Evolutionary conservation across 2,797 vertebrate species (phyloP), one percentile per base, ranked within the genome.

Genomic region (Epinephelus awoara): DNA sequence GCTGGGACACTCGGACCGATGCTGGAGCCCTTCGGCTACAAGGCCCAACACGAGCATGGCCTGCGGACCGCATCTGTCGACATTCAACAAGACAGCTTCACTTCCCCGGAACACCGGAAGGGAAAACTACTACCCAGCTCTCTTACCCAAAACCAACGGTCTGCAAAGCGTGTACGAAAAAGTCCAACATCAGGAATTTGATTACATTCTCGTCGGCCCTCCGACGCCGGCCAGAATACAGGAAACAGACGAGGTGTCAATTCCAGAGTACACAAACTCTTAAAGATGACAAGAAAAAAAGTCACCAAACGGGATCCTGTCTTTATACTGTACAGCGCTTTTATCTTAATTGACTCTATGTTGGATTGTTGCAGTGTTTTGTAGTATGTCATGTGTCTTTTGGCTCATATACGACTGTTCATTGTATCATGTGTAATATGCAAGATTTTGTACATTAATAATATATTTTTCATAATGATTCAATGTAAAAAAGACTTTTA

Each of bases 151-250:
- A 94, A 96, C 96, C 21, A 96, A 95, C 2, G 97, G 93, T 7
- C 94, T 99, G 63, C 97, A 98, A 89, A 98, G 97, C 0, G 97
- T 98, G 55, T 97, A 98, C 0, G 98, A 99, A 93, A 97, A 97
- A 89, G 97, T 97, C 58, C 94, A 97, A 75, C 97, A 98, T 91
- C 96, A 97, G 83, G 97, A 98, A 87, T 98, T 97, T 77, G 98
- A 99, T 79, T 97, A 97, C 80, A 97, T 97, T 0, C 94, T 99
- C 2, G 96, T 98, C 2, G 97, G 97, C 47, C 97, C 98, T 0
- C 96, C 96, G 0, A 97, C 96, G 19, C 96, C 98, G 0, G 97
- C 96, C 34, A 95, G 97, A 85, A 97, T 98, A 92, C 97, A 96
- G 0, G 97, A 98, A 84, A 95, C 97, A 1, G 97, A 98, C 65